phyloP scores from a whole-genome alignment of 1,140 invertebrate genomes.

The Acromyrmex echinatior region DNA sequence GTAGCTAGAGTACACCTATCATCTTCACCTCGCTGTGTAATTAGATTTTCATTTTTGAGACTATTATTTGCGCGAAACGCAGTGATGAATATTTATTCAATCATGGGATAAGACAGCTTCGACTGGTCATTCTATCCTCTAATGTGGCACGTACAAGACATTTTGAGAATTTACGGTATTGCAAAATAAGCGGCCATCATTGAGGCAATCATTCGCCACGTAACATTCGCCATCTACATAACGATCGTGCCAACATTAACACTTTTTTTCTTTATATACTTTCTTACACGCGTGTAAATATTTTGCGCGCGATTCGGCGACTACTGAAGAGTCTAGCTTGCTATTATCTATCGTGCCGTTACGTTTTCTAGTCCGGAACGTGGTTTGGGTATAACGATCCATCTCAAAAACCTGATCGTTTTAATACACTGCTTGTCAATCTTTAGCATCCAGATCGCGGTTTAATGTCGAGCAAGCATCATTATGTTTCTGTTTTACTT shows the following conservation, averaged over 20 bases:
- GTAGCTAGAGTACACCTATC: conserved; percentile 19
- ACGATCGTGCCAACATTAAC: conserved; percentile 46
- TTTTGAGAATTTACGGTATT: conserved; percentile 15
- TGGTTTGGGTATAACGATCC: conserved; percentile 54
- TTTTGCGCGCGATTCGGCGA: conserved; percentile 23
- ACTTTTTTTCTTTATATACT: conserved; percentile 28
- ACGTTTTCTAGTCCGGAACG: conserved; percentile 66
- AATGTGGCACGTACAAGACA: background rate
- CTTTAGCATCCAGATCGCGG: background rate
- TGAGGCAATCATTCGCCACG: conserved; percentile 27
- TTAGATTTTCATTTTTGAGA: conserved; percentile 46
- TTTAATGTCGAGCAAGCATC: conserved; percentile 16
- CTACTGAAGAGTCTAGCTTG: conserved; percentile 45
- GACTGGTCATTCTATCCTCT: background rate
- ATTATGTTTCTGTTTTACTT: background rate
- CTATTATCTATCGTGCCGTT: conserved; percentile 69
- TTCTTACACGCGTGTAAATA: conserved; percentile 21
- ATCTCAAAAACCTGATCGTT: conserved; percentile 58
- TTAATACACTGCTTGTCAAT: conserved; percentile 53
- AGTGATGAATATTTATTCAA: conserved; percentile 10
- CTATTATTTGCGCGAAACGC: background rate
- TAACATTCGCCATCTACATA: conserved; percentile 33
- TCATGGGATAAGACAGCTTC: background rate
- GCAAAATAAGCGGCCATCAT: conserved; percentile 22
- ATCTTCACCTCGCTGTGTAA: conserved; percentile 16